These are phyloP conservation scores for Poeciliopsis gracilis DNA, from an alignment of 2,797 vertebrate genomes.

Conservation along the genomic window DNA sequence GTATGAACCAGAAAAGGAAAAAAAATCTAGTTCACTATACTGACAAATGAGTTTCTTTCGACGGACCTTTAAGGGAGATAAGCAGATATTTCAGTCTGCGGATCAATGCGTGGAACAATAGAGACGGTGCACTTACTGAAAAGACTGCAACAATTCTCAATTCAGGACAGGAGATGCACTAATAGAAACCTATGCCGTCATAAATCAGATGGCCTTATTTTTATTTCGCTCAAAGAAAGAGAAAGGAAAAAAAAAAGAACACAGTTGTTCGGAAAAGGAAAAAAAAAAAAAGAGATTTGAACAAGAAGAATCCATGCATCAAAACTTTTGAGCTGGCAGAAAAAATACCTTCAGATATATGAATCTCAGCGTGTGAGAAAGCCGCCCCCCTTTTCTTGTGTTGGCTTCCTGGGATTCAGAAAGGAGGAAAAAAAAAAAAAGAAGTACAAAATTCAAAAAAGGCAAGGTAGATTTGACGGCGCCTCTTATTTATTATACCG, in stretches of 20 bases:
- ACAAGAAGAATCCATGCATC: conserved; percentile 69
- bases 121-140: conserved; percentile 39
- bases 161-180: conserved; percentile 36
- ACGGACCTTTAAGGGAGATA: conserved; percentile 26
- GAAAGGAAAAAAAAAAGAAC: conserved; percentile 28
- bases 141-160: conserved; percentile 23
- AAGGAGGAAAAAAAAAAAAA: conserved; percentile 45
- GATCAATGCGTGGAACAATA: conserved; percentile 46
- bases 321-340: conserved; percentile 59
- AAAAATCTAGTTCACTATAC: conserved; percentile 34
- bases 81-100: conserved; percentile 48
- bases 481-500: conserved; percentile 30
- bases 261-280: conserved; percentile 15
- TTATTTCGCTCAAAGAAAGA: conserved; percentile 27
- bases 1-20: conserved; percentile 13
- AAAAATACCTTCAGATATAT: conserved; percentile 81
- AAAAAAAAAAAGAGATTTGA: conserved; percentile 21
- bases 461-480: conserved; percentile 42
- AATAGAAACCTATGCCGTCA: conserved; percentile 43
- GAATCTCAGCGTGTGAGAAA: conserved; percentile 79
- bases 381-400: conserved; percentile 80
- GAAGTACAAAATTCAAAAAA: conserved; percentile 66
- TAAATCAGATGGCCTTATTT: conserved; percentile 25
- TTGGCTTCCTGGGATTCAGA: conserved; percentile 76
- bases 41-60: conserved; percentile 34